These are phyloP conservation scores for Trematocara marginatum DNA, from an alignment of 2,113 vertebrate genomes.

Conservation along the genomic window DNA sequence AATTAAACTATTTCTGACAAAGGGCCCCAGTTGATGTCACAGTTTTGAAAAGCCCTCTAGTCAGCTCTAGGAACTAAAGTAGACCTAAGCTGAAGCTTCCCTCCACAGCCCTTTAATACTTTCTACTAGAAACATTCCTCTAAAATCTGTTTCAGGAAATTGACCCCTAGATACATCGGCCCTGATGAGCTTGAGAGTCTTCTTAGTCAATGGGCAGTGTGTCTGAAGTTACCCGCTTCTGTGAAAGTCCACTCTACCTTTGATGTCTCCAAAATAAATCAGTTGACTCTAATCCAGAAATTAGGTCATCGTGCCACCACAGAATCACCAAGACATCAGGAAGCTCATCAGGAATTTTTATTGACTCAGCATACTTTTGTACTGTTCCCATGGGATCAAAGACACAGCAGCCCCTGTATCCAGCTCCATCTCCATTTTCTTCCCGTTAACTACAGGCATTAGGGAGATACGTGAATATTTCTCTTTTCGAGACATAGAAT, in stretches of 20 bases:
- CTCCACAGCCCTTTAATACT: not conserved
- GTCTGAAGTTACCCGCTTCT: not conserved
- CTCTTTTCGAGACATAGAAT: too few species aligned
- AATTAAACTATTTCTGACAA: not conserved
- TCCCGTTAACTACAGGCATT: too few species aligned
- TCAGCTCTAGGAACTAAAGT: not conserved
- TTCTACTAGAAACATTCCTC: not conserved
- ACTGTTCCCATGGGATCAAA: too few species aligned
- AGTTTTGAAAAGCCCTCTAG: not conserved
- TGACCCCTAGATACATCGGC: not conserved
- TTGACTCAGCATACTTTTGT: too few species aligned
- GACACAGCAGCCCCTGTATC: too few species aligned
- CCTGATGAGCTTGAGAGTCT: not conserved
- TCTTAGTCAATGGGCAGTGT: not conserved
- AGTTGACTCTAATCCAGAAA: too few species aligned
- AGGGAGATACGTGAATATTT: too few species aligned
- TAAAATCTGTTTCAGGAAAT: not conserved
- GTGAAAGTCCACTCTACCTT: too few species aligned
- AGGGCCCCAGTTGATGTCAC: not conserved
- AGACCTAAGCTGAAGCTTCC: not conserved
- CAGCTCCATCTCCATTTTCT: too few species aligned
- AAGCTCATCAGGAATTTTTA: too few species aligned
- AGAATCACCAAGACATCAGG: not conserved
- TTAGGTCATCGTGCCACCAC: not conserved
- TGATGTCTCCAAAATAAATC: too few species aligned